phyloP scores from a whole-genome alignment of 2,113 vertebrate species.

The Symphodus melops region DNA sequence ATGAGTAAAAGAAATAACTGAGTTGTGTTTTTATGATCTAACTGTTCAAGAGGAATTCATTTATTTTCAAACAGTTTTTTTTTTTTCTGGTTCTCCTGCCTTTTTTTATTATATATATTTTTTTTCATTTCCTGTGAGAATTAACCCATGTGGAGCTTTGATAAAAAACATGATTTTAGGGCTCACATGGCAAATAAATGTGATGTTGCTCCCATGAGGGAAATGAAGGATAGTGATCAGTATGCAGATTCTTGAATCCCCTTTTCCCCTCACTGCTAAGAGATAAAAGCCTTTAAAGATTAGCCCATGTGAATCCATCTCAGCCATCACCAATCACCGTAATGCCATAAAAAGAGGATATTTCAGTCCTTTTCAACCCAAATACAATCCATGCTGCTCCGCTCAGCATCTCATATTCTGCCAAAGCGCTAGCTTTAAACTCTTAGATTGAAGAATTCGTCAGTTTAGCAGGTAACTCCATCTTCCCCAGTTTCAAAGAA shows the following conservation, averaged over 20 bases:
- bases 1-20: constrained; percentile 62
- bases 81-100: constrained; percentile 55
- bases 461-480: not conserved
- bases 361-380: constrained; percentile 23
- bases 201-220: constrained; percentile 46
- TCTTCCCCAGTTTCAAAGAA: not conserved
- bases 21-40: constrained; percentile 64
- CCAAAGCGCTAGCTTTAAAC: not conserved
- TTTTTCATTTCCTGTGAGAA: constrained; percentile 52
- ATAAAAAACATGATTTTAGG: constrained; percentile 26
- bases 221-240: constrained; percentile 32
- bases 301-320: constrained; percentile 53
- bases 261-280: constrained; percentile 13
- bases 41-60: constrained; percentile 54
- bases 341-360: constrained; percentile 23
- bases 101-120: constrained; percentile 9
- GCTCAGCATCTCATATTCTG: constrained; percentile 13
- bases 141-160: constrained; percentile 49
- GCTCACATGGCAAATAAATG: constrained; percentile 48
- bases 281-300: constrained; percentile 61
- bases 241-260: constrained; percentile 22
- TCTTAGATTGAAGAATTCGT: constrained; percentile 32
- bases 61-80: constrained; percentile 51
- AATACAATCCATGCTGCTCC: constrained; percentile 21
- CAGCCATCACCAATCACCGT: constrained; percentile 31